These are phyloP conservation scores for Formica exsecta DNA, from an alignment of 1,140 invertebrate species.

Conservation along the genomic window DNA sequence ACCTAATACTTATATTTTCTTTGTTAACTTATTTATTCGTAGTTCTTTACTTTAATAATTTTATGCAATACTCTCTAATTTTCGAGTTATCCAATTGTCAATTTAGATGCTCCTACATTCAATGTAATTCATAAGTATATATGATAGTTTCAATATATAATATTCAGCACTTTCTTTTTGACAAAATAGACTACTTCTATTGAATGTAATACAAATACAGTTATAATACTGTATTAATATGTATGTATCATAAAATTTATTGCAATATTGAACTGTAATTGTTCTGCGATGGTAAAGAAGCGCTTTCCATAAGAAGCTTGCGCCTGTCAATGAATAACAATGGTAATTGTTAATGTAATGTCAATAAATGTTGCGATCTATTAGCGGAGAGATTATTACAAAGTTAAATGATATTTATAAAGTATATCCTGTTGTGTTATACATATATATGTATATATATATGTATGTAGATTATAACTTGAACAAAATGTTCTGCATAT, in stretches of 20 bases:
- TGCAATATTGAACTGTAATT: conserved; percentile 48
- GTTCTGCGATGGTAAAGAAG: conserved; percentile 65
- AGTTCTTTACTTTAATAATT: background rate
- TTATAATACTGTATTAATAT: conserved; percentile 36
- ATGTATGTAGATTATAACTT: conserved; percentile 81
- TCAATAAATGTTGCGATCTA: conserved; percentile 79
- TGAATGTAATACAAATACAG: conserved; percentile 57
- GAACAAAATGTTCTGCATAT: conserved; percentile 83
- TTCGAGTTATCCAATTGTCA: background rate
- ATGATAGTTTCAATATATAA: conserved; percentile 2
- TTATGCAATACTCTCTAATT: background rate
- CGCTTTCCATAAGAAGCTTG: conserved; percentile 78
- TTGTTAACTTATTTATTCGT: conserved; percentile 45
- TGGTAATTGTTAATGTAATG: conserved; percentile 75
- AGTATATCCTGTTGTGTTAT: conserved; percentile 76
- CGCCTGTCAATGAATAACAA: conserved; percentile 74
- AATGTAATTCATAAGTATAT: conserved; percentile 35
- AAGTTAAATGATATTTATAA: conserved; percentile 83
- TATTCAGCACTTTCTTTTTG: conserved; percentile 41
- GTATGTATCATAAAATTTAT: conserved; percentile 62
- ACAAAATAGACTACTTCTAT: conserved; percentile 48
- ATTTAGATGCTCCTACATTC: conserved; percentile 10
- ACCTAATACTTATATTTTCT: conserved; percentile 20
- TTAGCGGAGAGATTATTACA: conserved; percentile 79
- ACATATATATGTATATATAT: conserved; percentile 75